Base-by-base conservation (phyloP, 1,140 invertebrate species). In the Drosophila prosaltans region DNA sequence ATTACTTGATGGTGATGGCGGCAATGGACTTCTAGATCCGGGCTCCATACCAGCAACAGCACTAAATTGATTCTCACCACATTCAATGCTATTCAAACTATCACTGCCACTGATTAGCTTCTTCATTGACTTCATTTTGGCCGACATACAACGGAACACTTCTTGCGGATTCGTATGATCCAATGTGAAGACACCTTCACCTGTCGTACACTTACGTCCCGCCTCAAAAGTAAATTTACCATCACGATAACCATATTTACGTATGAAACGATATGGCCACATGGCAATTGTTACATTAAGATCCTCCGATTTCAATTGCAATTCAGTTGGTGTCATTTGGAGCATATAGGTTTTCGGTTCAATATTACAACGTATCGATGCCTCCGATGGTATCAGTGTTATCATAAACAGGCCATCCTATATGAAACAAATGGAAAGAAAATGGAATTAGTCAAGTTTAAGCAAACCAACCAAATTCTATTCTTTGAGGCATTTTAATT, bases 141-240 rank as follows among this genome's bases (percentile, higher is more conserved):
- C 93, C 1, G 95, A 95, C 65, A 97, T 94, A 90, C 95, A 96
- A 64, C 95, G 94, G 71, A 96, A 97, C 65, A 97, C 96, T 92
- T 97, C 96, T 76, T 96, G 95, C 58, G 96, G 95, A 85, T 96
- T 96, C 7, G 94, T 94, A 80, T 97, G 95, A 82, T 96, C 95
- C 70, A 98, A 93, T 64, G 95, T 95, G 90, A 98, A 98, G 9
- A 95, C 94, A 1, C 97, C 97, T 93, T 97, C 97, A 1, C 97
- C 97, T 3, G 96, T 96, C 70, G 95, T 94, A 93, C 97, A 97
- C 92, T 97, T 97, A 71, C 97, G 93, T 3, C 97, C 97, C n/a
- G 97, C 97, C 94, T 98, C 97, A 92, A 98, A 97, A 21, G 96
- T 97, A 86, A 98, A 98, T 86, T 95, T 96, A 41, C 96, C 96